Evolutionary conservation across 64 coral and sea anemone species (phyloP).

Genomic region (Astreopora myriophthalma): DNA sequence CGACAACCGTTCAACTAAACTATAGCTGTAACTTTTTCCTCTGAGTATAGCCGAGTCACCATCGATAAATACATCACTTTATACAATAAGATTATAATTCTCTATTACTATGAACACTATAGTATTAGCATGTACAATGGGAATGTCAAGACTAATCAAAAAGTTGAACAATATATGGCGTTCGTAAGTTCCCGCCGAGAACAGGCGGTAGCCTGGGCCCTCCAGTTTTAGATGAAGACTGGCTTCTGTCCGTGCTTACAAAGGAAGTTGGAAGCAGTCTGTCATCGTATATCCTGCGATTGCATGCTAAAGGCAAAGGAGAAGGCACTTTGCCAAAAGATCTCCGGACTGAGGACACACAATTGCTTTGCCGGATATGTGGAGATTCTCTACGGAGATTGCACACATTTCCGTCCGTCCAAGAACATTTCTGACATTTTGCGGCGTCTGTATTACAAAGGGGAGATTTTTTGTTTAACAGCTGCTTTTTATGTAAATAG

Average conservation of each 20-base stretch:
- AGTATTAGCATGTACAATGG: neutral
- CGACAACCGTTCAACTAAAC: too few species aligned
- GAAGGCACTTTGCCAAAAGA: neutral
- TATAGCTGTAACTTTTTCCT: too few species aligned
- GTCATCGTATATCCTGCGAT: constrained; percentile 73
- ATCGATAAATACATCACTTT: too few species aligned
- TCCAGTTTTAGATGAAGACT: neutral
- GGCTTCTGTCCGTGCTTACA: neutral
- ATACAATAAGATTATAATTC: too few species aligned
- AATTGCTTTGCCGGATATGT: neutral
- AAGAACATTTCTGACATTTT: neutral
- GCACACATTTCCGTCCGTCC: neutral
- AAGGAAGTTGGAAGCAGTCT: constrained; percentile 50
- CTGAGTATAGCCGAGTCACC: too few species aligned
- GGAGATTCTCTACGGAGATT: neutral
- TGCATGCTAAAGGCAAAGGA: constrained; percentile 8
- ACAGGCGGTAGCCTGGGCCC: neutral
- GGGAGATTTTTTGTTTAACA: neutral
- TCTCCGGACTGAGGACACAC: neutral
- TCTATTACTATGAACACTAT: too few species aligned
- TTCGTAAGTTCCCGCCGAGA: neutral
- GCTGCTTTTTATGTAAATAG: neutral
- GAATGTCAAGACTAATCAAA: constrained; percentile 45
- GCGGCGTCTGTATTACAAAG: neutral
- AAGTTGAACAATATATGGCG: constrained; percentile 77